phyloP scores from a whole-genome alignment of 2,888 invertebrate genomes.

The Amiota minor region DNA sequence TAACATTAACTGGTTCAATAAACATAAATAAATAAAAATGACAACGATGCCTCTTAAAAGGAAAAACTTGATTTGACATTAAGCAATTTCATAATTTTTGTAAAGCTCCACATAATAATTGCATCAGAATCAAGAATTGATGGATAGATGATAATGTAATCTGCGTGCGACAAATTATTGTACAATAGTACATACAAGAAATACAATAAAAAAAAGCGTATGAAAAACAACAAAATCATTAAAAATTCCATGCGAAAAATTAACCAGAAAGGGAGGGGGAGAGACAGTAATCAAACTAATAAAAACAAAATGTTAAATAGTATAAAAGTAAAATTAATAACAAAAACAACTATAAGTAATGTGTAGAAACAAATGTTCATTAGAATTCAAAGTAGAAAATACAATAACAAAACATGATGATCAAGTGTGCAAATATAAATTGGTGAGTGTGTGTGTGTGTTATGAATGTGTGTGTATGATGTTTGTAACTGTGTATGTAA shows the following conservation, averaged over 20 bases:
- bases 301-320: neutral
- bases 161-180: neutral
- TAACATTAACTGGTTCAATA: too few species aligned
- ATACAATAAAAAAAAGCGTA: neutral
- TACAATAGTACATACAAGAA: too few species aligned
- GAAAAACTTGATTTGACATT: neutral
- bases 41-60: too few species aligned
- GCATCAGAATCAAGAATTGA: conserved; percentile 1
- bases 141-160: too few species aligned
- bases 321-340: neutral
- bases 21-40: too few species aligned
- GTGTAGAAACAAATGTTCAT: conserved; percentile 3
- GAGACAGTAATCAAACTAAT: neutral
- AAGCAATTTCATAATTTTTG: conserved; percentile 1
- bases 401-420: conserved; percentile 10
- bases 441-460: too few species aligned
- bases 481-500: too few species aligned
- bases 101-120: neutral
- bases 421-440: neutral
- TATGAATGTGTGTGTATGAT: too few species aligned
- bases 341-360: neutral
- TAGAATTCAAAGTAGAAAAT: neutral
- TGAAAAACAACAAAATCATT: neutral
- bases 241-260: conserved; percentile 5
- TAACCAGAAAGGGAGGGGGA: neutral